These are phyloP conservation scores for Anthophora plumipes DNA, from an alignment of 2,888 invertebrate genomes.

Conservation along the genomic window DNA sequence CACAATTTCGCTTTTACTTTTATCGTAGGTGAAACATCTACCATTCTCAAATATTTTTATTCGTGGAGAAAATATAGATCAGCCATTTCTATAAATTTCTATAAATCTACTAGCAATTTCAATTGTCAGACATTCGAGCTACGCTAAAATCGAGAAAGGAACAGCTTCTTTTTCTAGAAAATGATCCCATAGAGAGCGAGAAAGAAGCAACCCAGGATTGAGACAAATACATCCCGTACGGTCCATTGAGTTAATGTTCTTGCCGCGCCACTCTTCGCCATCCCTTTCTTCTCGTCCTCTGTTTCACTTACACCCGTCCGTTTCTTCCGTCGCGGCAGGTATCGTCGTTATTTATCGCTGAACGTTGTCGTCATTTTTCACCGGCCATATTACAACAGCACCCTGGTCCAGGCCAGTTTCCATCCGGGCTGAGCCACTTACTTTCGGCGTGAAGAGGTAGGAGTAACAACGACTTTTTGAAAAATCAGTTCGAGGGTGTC, in stretches of 20 bases:
- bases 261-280: neutral
- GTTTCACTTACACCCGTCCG: slow-evolving; percentile 20
- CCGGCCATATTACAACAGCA: slow-evolving; percentile 48
- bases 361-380: slow-evolving; percentile 64
- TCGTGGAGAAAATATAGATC: no score
- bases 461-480: slow-evolving; percentile 55
- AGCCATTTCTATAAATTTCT: no score
- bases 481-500: slow-evolving; percentile 52
- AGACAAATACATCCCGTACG: slow-evolving; percentile 50
- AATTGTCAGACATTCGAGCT: no score
- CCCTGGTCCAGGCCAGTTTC: neutral
- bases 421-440: neutral
- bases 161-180: no score
- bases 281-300: neutral
- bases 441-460: neutral
- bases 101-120: no score
- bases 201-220: slow-evolving; percentile 12
- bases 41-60: no score
- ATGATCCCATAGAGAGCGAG: neutral
- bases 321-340: slow-evolving; percentile 26
- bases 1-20: no score
- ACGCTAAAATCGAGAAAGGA: neutral
- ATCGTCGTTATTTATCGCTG: slow-evolving; percentile 60
- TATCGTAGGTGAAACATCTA: no score
- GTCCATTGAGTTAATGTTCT: slow-evolving; percentile 54